Base-by-base conservation (phyloP, 2,888 invertebrate species). In the Horisme vitalbata region DNA sequence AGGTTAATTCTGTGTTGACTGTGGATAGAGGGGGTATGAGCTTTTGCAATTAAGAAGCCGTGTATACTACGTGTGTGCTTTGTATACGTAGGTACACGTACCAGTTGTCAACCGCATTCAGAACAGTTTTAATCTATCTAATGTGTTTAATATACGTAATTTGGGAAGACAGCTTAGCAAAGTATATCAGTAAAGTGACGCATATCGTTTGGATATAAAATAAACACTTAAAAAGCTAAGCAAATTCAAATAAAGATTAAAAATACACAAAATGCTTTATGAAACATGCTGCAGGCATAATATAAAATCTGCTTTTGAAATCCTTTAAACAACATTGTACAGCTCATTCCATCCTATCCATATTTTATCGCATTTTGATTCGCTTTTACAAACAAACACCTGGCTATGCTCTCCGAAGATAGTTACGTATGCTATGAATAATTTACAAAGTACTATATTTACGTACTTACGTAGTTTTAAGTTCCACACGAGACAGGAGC, bases 101-200 rank as follows among this genome's bases (percentile, higher is more conserved):
- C 56, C 61, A 72, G 71, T 71, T 59, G 64, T 65, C 67, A 67
- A 62, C 59, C 64, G 61, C 57, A 54, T 63, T 59, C 54, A 61
- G 46, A 53, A 53, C 57, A 35, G 59, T 49, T 53, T 58, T 53
- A 63, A 61, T n/a, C 60, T 71, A 71, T 61, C 64, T 67, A 66
- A 71, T 65, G 58, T 47, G 59, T 63, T 68, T 11, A 11, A 26
- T 26, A 26, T 11, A 4, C 2, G 26, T 26, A 26, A 11, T 10
- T 26, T 9, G 11, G 2, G 23, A 3, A 20, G 9, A 9, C 23
- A 1, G 8, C 9, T 9, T 13, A 13, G 4, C 7, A 23, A 10
- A 14, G 15, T 5, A 18, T 18, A 18, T 18, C 18, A 18, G 18
- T 18, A 18, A 18, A 18, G 6, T 18, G 6, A 18, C 15, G 6